Conservation (phyloP, 2,888 invertebrate genomes). For the Germaria angustata region DNA sequence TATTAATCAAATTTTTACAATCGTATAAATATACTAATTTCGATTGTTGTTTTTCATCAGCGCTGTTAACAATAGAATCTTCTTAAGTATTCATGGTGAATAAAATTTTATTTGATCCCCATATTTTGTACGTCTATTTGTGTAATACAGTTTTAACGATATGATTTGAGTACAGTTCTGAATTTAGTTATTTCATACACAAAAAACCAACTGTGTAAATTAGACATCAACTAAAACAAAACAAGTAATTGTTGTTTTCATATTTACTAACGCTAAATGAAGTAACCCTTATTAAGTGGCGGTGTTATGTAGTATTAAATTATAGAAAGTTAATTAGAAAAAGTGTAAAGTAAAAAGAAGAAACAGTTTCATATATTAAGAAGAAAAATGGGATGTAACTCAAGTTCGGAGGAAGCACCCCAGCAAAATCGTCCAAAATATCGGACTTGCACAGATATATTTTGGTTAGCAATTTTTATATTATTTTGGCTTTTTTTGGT, state of each 20-base stretch:
- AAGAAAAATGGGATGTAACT: conserved; percentile 85
- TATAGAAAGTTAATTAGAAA: conserved; percentile 35
- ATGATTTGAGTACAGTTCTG: not conserved
- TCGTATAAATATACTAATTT: too few species aligned
- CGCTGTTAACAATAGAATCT: too few species aligned
- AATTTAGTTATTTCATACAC: not conserved
- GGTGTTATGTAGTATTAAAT: conserved; percentile 25
- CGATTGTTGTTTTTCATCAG: too few species aligned
- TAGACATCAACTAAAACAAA: conserved; percentile 22
- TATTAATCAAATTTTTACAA: too few species aligned
- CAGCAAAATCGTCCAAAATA: conserved; percentile 81
- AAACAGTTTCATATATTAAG: not conserved
- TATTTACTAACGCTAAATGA: conserved; percentile 6
- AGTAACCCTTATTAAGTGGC: not conserved
- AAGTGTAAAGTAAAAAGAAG: conserved; percentile 17
- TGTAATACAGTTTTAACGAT: not conserved
- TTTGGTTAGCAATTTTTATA: conserved; percentile 89
- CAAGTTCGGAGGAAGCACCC: conserved; percentile 82
- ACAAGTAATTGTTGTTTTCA: conserved; percentile 52
- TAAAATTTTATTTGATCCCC: too few species aligned
- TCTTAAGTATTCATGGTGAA: too few species aligned
- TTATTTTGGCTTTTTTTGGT: conserved; percentile 93
- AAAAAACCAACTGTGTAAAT: conserved; percentile 20
- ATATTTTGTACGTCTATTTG: too few species aligned
- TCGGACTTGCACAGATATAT: conserved; percentile 90